A percentile compares a stretch with the other conserved stretches of the same genome.
Conservation (phyloP, 2,113 vertebrate genomes). For the Chamaetylas fuelleborni region DNA sequence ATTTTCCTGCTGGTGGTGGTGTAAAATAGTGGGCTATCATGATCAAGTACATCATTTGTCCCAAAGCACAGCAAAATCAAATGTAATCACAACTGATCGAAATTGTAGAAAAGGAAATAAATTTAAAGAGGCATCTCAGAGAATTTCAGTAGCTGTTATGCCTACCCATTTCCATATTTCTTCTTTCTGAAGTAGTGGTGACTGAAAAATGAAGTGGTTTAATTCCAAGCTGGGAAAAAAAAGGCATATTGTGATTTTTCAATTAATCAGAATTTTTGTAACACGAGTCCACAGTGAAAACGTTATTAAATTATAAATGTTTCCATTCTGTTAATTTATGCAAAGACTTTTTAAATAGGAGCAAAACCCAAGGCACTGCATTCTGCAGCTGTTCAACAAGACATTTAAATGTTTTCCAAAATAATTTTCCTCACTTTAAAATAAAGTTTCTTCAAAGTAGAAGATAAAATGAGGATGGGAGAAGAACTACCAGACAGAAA, state of each 20-base stretch:
- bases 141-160: neutral
- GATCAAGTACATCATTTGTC: neutral
- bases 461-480: neutral
- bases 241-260: neutral
- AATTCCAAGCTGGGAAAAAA: neutral
- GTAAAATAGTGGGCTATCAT: neutral
- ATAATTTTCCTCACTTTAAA: neutral
- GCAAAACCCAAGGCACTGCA: constrained; percentile 5
- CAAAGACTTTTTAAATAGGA: constrained; percentile 2
- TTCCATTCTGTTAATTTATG: constrained; percentile 4
- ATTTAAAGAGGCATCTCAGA: neutral
- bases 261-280: neutral
- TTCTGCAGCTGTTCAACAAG: neutral
- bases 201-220: neutral
- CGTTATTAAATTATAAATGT: neutral
- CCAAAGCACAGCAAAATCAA: neutral
- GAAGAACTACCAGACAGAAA: neutral
- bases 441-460: neutral
- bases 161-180: neutral
- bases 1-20: neutral
- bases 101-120: neutral
- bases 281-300: neutral
- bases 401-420: neutral
- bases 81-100: neutral
- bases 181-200: neutral